Evolutionary conservation across 2,797 vertebrate species (phyloP).

Genomic region (Synaphobranchus kaupii): DNA sequence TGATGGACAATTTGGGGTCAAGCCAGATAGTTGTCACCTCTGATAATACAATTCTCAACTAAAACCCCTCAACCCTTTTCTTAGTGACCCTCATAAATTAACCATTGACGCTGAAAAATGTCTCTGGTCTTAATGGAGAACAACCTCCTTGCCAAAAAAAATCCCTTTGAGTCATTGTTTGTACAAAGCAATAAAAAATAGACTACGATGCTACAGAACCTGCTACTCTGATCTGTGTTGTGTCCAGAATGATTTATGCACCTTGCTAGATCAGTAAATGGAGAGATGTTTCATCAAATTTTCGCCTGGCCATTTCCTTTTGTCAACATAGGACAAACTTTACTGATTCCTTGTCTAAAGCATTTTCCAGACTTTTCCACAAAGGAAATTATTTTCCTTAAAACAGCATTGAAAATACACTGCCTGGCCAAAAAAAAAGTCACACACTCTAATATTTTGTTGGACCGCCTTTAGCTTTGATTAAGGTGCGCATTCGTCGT

Average conservation of each 20-base stretch:
- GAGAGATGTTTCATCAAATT: background rate
- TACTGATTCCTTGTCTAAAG: constrained; percentile 2
- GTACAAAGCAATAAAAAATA: constrained; percentile 12
- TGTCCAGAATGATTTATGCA: constrained; percentile 8
- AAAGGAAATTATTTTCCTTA: too few relatives aligned
- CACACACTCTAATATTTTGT: too few relatives aligned
- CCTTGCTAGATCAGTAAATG: background rate
- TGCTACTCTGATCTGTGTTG: background rate
- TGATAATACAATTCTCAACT: background rate
- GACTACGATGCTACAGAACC: background rate
- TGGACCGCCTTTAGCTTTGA: too few relatives aligned
- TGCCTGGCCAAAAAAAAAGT: too few relatives aligned
- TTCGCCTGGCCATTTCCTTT: background rate
- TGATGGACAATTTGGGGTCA: background rate
- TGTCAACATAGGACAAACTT: constrained; percentile 1
- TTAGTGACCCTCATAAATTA: background rate
- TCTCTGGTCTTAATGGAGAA: background rate
- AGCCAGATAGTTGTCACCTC: background rate
- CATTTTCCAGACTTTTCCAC: background rate
- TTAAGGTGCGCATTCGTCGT: too few relatives aligned
- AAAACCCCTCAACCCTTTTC: too few relatives aligned
- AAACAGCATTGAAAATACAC: background rate
- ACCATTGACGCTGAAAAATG: background rate
- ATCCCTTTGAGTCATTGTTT: background rate
- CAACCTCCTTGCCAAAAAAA: background rate